Percentiles rank a stretch among this genome's conserved stretches.
phyloP scores from a whole-genome alignment of 2,113 vertebrate species.

The Lontra canadensis region DNA sequence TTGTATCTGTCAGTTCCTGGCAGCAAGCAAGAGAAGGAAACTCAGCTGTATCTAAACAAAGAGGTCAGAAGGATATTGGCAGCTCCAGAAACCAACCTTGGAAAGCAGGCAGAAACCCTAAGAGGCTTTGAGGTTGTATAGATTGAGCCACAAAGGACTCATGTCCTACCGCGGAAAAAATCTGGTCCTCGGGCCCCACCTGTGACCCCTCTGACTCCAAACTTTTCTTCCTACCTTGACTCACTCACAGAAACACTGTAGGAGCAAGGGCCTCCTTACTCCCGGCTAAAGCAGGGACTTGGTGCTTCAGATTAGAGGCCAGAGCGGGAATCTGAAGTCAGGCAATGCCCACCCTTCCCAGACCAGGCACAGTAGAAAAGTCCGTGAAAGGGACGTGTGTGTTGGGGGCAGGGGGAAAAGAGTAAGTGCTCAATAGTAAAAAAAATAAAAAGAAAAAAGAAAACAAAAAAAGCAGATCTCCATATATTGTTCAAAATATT shows the following conservation, averaged over 20 bases:
- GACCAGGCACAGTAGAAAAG: not conserved
- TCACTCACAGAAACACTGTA: not conserved
- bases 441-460: not conserved
- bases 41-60: not conserved
- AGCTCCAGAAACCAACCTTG: not conserved
- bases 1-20: not conserved
- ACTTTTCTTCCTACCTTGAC: not conserved
- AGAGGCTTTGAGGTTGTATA: not conserved
- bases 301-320: not conserved
- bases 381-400: not conserved
- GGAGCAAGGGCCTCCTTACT: not conserved
- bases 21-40: not conserved
- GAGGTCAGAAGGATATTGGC: not conserved
- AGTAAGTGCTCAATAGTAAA: not conserved
- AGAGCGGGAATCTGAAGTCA: not conserved
- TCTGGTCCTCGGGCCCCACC: not conserved
- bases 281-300: not conserved
- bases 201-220: not conserved
- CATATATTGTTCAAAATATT: not conserved
- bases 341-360: not conserved
- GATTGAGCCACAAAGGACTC: not conserved
- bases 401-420: too few relatives aligned
- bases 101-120: not conserved
- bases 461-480: not conserved
- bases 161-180: accelerated